These are phyloP conservation scores for Merops nubicus DNA, from an alignment of 2,113 vertebrate genomes.

Conservation along the genomic window DNA sequence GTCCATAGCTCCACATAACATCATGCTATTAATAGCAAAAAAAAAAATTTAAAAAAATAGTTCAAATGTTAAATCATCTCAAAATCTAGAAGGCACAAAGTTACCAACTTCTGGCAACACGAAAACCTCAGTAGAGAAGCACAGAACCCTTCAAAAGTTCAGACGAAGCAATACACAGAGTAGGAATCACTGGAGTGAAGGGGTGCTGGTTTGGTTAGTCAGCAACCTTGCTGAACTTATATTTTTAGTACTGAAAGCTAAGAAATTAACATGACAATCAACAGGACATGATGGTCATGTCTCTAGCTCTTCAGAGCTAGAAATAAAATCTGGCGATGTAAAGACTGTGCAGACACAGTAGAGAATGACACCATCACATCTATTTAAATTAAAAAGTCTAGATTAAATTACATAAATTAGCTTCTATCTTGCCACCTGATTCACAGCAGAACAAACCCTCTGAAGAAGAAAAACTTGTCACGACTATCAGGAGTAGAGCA, in stretches of 20 bases:
- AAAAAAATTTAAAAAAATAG: not conserved
- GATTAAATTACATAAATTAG: not conserved
- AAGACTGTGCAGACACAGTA: not conserved
- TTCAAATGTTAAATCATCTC: not conserved
- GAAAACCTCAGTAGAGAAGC: not conserved
- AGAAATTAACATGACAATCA: not conserved
- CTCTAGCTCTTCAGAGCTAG: not conserved
- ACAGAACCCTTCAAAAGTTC: not conserved
- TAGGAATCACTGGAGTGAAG: not conserved
- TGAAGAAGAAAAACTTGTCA: not conserved
- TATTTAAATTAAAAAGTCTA: not conserved
- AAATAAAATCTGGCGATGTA: not conserved
- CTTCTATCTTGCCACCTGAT: not conserved
- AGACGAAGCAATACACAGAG: not conserved
- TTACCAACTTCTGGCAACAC: not conserved
- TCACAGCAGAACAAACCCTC: not conserved
- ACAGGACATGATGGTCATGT: rapidly evolving
- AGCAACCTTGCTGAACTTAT: not conserved
- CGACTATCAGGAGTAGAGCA: not conserved
- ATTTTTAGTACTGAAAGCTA: not conserved
- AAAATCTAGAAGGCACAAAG: not conserved
- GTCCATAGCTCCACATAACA: not conserved
- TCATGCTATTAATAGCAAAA: rapidly evolving
- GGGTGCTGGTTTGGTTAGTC: too few relatives aligned
- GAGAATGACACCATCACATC: rapidly evolving